phyloP scores from a whole-genome alignment of 2,113 vertebrate species.

The Eubucco bourcierii region DNA sequence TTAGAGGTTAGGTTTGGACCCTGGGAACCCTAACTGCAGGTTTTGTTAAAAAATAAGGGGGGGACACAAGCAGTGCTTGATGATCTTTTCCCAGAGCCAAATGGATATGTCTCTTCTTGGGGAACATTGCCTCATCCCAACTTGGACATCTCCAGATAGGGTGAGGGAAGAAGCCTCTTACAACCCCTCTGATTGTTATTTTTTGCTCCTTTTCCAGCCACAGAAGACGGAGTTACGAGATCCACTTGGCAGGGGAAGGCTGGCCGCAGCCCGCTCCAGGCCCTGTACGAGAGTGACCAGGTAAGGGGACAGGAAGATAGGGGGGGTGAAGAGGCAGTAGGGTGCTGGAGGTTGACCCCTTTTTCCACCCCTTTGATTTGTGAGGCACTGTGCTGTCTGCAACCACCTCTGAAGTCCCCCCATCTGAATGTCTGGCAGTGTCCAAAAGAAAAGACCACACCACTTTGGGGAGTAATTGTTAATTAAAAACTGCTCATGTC shows the following conservation, averaged over 20 bases:
- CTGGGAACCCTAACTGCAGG: not conserved
- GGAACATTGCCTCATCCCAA: not conserved
- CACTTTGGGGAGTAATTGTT: not conserved
- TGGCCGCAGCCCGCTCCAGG: slow-evolving; percentile 85
- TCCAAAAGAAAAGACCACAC: not conserved
- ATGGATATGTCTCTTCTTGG: not conserved
- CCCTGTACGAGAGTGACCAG: slow-evolving; percentile 84
- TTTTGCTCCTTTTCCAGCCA: slow-evolving; percentile 51
- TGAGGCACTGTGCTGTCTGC: not conserved
- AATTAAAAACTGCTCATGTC: not conserved
- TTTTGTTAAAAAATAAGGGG: not conserved
- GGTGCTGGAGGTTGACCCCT: not conserved
- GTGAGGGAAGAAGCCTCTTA: not conserved
- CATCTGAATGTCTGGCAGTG: not conserved
- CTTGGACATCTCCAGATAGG: not conserved
- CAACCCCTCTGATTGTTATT: not conserved
- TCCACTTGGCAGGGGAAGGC: slow-evolving; percentile 77
- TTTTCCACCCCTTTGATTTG: not conserved
- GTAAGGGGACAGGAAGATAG: slow-evolving; percentile 68
- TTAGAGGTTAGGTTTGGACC: not conserved
- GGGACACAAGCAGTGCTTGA: not conserved
- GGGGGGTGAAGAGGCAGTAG: fast-evolving
- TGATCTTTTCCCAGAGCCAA: not conserved
- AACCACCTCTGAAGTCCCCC: not conserved
- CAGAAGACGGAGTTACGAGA: slow-evolving; percentile 63